Conservation (phyloP, 2,113 vertebrate species). For the Ia io region DNA sequence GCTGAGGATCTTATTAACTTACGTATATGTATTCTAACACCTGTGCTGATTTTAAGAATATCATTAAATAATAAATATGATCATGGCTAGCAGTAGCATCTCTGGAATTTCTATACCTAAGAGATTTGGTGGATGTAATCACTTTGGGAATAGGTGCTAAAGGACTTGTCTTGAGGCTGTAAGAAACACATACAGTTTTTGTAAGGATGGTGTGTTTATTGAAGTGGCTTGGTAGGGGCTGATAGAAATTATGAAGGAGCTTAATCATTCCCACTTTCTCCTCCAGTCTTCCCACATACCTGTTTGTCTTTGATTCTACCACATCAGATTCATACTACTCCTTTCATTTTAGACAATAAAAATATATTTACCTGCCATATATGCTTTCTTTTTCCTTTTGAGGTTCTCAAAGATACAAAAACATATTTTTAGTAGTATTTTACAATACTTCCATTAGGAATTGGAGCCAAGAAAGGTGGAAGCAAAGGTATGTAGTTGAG, state of each 20-base stretch:
- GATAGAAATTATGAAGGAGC: neutral
- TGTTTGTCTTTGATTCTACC: neutral
- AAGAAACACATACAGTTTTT: neutral
- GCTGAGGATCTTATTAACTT: constrained; percentile 8
- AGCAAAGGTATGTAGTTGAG: neutral
- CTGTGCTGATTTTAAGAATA: constrained; percentile 14
- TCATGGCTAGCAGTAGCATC: neutral
- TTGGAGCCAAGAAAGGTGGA: neutral
- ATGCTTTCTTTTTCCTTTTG: neutral
- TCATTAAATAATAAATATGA: neutral
- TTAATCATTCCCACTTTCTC: neutral
- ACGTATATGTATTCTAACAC: constrained; percentile 35
- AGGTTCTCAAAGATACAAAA: neutral
- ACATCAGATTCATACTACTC: neutral
- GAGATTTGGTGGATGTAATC: neutral
- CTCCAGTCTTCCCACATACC: neutral
- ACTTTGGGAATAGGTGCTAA: neutral
- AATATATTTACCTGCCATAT: neutral
- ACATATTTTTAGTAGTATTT: neutral
- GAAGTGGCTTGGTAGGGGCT: neutral
- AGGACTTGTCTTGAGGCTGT: neutral
- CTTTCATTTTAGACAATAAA: neutral
- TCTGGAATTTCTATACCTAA: neutral
- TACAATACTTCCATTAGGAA: neutral
- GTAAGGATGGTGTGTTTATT: neutral